Percentiles rank a stretch among this genome's conserved stretches.
These are phyloP conservation scores for Indicator maculatus DNA, from an alignment of 2,113 vertebrate species.

Conservation along the genomic window DNA sequence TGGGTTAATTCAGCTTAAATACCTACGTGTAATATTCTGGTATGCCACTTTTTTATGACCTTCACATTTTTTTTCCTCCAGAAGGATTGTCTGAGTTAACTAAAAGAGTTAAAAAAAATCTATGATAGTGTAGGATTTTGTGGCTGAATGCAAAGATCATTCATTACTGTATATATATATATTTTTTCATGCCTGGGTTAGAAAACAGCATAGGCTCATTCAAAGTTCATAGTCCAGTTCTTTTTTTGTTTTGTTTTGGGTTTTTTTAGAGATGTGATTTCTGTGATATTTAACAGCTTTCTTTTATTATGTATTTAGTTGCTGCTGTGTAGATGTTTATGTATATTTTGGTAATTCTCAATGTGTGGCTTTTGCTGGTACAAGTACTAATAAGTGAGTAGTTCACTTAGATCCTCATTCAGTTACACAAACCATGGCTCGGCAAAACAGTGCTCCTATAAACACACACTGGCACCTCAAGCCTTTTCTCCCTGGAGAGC, in stretches of 20 bases:
- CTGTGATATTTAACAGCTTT: background rate
- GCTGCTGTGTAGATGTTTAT: background rate
- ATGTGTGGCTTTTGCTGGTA: background rate
- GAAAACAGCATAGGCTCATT: background rate
- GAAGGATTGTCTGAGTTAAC: conserved; percentile 4
- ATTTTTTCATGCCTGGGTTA: background rate
- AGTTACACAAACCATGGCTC: background rate
- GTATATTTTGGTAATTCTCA: background rate
- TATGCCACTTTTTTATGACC: background rate
- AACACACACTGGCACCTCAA: background rate
- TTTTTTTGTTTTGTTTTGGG: background rate
- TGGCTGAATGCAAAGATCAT: background rate
- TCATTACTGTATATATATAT: background rate
- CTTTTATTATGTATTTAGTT: background rate
- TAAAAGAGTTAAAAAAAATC: conserved; percentile 5
- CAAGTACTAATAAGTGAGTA: background rate
- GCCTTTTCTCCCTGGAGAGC: background rate
- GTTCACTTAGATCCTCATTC: background rate
- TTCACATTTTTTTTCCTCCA: conserved; percentile 26
- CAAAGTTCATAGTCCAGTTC: background rate
- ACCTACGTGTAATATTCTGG: background rate
- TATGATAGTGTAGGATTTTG: conserved; percentile 7
- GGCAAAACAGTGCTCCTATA: background rate
- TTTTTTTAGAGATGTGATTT: background rate
- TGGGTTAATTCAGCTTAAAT: background rate